These are phyloP conservation scores for Pangasius djambal DNA, from an alignment of 2,797 vertebrate genomes.

Conservation along the genomic window DNA sequence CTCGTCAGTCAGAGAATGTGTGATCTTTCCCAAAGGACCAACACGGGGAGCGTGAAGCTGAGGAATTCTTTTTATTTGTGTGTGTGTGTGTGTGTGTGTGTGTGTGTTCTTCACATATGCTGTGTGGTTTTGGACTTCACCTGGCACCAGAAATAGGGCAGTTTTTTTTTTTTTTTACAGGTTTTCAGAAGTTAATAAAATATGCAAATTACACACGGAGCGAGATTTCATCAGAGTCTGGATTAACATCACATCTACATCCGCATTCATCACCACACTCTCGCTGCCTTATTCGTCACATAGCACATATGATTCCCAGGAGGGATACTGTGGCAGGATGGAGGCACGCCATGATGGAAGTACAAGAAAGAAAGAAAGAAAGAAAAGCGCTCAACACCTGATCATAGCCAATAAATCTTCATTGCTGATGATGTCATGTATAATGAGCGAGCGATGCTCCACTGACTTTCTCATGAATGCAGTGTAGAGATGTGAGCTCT, in stretches of 20 bases:
- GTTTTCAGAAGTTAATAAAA: not conserved
- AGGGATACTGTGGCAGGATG: too few species aligned
- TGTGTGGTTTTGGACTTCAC: not conserved
- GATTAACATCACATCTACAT: too few species aligned
- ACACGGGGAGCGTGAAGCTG: not conserved
- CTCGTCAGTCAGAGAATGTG: slow-evolving; percentile 3
- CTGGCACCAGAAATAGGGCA: not conserved
- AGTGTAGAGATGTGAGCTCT: too few species aligned
- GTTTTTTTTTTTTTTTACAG: not conserved
- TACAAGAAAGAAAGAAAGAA: not conserved
- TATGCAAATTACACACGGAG: not conserved
- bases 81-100: not conserved
- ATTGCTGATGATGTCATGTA: too few species aligned
- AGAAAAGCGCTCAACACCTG: too few species aligned
- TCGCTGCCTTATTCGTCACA: too few species aligned
- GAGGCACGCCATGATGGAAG: too few species aligned
- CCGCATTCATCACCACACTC: too few species aligned
- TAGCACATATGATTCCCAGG: too few species aligned
- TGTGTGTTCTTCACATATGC: not conserved
- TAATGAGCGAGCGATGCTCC: too few species aligned
- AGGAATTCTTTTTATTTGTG: not conserved
- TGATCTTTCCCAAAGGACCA: not conserved
- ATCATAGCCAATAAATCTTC: too few species aligned
- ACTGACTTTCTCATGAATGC: too few species aligned
- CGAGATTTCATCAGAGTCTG: not conserved